Evolutionary conservation across 2,888 invertebrate species (phyloP).

Genomic region (Epsilonema sp.): DNA sequence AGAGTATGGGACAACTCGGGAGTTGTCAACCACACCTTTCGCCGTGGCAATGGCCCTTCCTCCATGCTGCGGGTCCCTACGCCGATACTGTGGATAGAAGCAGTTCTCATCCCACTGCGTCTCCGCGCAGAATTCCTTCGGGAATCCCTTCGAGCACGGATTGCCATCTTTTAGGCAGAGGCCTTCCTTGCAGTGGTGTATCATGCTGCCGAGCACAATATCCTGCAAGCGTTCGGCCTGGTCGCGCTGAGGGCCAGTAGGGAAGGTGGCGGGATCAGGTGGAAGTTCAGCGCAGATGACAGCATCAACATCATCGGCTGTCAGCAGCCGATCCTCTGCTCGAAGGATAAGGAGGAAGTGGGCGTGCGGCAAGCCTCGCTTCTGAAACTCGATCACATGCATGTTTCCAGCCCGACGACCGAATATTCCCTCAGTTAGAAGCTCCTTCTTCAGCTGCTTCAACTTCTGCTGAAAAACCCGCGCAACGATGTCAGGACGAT

Average conservation of each 20-base stretch:
- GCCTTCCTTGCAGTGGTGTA: not conserved
- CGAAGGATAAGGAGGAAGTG: conserved; percentile 17
- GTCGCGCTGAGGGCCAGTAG: not conserved
- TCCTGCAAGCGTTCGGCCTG: not conserved
- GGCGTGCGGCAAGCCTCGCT: conserved; percentile 22
- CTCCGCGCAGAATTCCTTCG: conserved; percentile 3
- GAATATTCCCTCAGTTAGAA: conserved; percentile 14
- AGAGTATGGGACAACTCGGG: conserved; percentile 10
- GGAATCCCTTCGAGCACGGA: conserved; percentile 5
- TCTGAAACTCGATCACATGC: conserved; percentile 22
- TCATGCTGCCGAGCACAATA: not conserved
- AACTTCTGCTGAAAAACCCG: conserved; percentile 20
- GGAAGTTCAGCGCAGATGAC: conserved; percentile 29
- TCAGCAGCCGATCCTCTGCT: conserved; percentile 10
- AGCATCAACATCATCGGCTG: conserved; percentile 18
- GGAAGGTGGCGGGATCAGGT: not conserved
- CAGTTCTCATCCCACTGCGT: not conserved
- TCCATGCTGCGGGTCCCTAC: not conserved
- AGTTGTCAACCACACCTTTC: not conserved
- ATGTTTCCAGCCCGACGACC: conserved; percentile 14
- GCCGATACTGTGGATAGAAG: not conserved
- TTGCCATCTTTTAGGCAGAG: no score
- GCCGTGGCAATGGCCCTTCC: no score
- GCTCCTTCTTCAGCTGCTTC: conserved; percentile 13
- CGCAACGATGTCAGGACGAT: conserved; percentile 18